These are phyloP conservation scores for Sisor rabdophorus DNA, from an alignment of 2,113 vertebrate genomes.

Conservation along the genomic window DNA sequence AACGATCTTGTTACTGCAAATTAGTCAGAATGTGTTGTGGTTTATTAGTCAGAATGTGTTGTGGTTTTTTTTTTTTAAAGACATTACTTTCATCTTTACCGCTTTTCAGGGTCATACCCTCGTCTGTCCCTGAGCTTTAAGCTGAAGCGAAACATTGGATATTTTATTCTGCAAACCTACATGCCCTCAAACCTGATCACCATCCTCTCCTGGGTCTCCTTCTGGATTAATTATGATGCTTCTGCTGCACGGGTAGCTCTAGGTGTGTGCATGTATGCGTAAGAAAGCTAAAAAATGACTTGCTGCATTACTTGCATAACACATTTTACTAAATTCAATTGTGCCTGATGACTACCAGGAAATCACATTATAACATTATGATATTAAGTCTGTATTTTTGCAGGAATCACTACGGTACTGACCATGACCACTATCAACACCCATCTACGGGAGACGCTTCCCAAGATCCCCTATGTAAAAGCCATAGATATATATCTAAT, in stretches of 20 bases:
- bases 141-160: constrained; percentile 87
- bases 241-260: constrained; percentile 92
- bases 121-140: constrained; percentile 85
- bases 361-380: neutral
- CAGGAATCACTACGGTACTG: constrained; percentile 91
- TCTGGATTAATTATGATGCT: constrained; percentile 93
- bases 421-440: constrained; percentile 97
- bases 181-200: constrained; percentile 88
- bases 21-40: constrained; percentile 17
- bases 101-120: constrained; percentile 82
- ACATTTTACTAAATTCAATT: neutral
- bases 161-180: constrained; percentile 89
- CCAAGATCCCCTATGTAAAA: constrained; percentile 92
- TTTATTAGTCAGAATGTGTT: constrained; percentile 17
- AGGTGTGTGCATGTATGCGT: constrained; percentile 65
- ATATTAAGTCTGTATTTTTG: constrained; percentile 41
- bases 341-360: neutral
- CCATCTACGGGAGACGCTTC: constrained; percentile 88
- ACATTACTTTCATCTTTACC: constrained; percentile 30
- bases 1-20: neutral
- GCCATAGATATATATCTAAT: constrained; percentile 93
- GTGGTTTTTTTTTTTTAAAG: neutral
- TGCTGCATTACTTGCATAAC: neutral
- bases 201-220: constrained; percentile 86
- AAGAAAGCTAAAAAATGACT: neutral